Percentiles rank a stretch among this genome's conserved stretches.
These are phyloP conservation scores for Anniella stebbinsi DNA, from an alignment of 2,797 vertebrate genomes.

Conservation along the genomic window DNA sequence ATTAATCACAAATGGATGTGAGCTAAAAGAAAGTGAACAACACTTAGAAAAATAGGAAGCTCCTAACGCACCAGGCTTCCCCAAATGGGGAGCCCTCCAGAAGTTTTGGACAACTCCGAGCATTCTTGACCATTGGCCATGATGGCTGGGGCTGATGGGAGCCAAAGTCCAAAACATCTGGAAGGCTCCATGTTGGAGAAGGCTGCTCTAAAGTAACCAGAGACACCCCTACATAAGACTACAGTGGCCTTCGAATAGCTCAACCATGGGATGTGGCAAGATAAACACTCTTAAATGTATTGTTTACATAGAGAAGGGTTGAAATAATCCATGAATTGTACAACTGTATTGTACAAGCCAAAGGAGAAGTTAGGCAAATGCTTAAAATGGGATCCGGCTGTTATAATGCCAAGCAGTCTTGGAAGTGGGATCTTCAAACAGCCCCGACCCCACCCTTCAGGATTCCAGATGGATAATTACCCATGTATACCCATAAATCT, in stretches of 20 bases:
- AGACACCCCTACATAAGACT: background rate
- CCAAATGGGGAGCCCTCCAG: background rate
- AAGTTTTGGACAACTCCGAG: background rate
- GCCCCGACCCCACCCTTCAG: too few species aligned
- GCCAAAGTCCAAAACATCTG: too few species aligned
- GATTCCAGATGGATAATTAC: background rate
- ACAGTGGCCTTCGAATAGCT: background rate
- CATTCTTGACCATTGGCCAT: too few species aligned
- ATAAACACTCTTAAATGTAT: background rate
- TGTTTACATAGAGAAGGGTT: background rate
- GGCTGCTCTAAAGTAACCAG: background rate
- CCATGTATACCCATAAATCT: background rate
- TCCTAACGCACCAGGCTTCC: background rate
- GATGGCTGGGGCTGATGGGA: too few species aligned
- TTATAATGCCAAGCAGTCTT: background rate
- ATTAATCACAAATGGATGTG: background rate
- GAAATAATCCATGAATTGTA: background rate
- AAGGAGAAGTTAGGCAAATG: background rate
- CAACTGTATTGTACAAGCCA: background rate
- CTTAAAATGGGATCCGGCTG: background rate
- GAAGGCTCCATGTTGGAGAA: too few species aligned
- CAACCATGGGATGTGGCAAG: background rate
- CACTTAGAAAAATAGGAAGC: too few species aligned
- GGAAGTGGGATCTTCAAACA: background rate
- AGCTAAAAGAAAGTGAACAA: background rate